Conservation (phyloP, 2,113 vertebrate genomes). For the Mormoops blainvillei region DNA sequence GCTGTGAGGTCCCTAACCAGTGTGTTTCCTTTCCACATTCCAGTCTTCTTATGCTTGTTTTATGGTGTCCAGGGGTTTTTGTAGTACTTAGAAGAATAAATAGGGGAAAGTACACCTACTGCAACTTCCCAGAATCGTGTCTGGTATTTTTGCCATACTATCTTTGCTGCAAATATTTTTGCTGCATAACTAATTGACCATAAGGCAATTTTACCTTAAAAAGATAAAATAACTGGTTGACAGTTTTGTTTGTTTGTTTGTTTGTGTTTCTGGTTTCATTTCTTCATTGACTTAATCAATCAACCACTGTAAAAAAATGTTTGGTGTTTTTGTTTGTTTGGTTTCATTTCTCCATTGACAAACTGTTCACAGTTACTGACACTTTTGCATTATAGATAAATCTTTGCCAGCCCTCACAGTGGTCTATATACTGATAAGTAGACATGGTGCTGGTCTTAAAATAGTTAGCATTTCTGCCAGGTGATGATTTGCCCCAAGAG, state of each 20-base stretch:
- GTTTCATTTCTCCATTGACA: background rate
- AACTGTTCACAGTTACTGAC: background rate
- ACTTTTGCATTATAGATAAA: background rate
- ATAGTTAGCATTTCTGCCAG: background rate
- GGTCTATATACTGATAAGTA: background rate
- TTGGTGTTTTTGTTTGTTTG: background rate
- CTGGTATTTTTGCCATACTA: background rate
- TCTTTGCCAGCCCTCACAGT: background rate
- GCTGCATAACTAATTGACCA: background rate
- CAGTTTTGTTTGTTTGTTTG: background rate
- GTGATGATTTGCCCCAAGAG: background rate
- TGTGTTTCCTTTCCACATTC: background rate
- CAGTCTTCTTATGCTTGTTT: background rate
- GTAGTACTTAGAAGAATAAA: background rate
- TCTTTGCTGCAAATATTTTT: background rate
- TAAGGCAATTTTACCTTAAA: background rate
- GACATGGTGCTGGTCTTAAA: background rate
- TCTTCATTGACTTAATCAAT: background rate
- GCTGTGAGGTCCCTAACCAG: no score
- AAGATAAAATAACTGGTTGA: background rate
- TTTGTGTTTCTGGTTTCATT: background rate
- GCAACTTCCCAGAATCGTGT: background rate
- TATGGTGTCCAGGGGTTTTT: background rate
- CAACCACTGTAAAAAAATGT: background rate
- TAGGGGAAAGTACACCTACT: background rate